Evolutionary conservation across 2,113 vertebrate genomes (phyloP).

Genomic region (Acanthochromis polyacanthus): DNA sequence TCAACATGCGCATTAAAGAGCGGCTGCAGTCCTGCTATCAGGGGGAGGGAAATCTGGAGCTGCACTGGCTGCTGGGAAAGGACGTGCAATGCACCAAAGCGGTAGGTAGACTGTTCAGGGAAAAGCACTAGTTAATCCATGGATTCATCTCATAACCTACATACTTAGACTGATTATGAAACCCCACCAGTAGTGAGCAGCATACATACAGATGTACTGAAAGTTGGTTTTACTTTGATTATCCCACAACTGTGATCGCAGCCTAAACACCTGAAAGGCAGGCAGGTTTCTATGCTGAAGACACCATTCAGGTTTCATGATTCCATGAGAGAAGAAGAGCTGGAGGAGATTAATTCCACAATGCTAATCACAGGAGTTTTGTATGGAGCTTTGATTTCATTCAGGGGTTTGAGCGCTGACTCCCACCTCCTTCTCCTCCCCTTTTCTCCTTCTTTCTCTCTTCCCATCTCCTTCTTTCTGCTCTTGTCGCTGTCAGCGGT

Average conservation of each 20-base stretch:
- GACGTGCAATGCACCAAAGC: constrained; percentile 97
- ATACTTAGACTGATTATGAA: not conserved
- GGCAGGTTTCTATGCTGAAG: constrained; percentile 31
- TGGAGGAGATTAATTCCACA: constrained; percentile 72
- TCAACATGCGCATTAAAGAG: constrained; percentile 94
- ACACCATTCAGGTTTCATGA: constrained; percentile 63
- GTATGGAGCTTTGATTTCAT: constrained; percentile 77
- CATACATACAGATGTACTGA: constrained; percentile 5
- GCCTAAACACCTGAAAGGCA: constrained; percentile 50
- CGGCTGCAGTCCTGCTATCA: constrained; percentile 97
- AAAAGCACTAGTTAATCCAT: not conserved
- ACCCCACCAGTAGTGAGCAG: not conserved
- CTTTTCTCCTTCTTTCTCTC: constrained; percentile 22
- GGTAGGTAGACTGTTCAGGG: constrained; percentile 80
- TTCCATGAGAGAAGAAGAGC: constrained; percentile 56
- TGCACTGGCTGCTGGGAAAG: constrained; percentile 97
- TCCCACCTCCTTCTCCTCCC: constrained; percentile 61
- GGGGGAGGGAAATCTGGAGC: constrained; percentile 95
- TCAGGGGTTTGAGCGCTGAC: constrained; percentile 60
- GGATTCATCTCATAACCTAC: not conserved
- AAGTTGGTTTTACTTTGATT: constrained; percentile 33
- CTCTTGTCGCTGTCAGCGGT: constrained; percentile 66
- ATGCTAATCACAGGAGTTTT: constrained; percentile 77
- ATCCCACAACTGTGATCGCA: constrained; percentile 28
- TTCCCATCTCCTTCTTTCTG: constrained; percentile 20